Base-by-base conservation (phyloP, 2,797 vertebrate genomes). In the Amphiprion clarkii region DNA sequence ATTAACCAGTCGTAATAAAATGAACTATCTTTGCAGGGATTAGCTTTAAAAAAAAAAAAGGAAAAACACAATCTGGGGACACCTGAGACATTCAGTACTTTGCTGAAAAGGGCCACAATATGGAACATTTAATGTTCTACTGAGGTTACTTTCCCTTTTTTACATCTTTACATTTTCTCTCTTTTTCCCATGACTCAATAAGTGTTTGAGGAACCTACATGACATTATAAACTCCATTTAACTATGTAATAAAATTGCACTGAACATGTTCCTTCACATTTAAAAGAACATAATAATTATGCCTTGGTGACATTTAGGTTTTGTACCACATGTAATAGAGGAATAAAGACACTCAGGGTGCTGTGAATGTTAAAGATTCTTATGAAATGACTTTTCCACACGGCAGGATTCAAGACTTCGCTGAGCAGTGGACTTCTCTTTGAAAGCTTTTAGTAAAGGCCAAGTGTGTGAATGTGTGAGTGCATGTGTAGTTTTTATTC, bases 401-500 rank as follows among this genome's bases (percentile, higher is more conserved):
- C 5, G 19, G 8, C 16, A 66, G 29, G 19, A 39, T 65, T 23
- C 40, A 31, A 40, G 16, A 74, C 48, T 46, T 27, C 25, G 48
- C 33, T 11, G 54, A 66, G 59, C 31, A 39, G 67, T 29, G 60
- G 17, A 8, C 27, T 62, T 66, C 55, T 69, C 42, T 70, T 70
- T 72, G 19, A 76, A 12, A 46, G 64, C 36, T 67, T 73, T 65
- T 19, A 68, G 52, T 49, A 61, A 39, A 63, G 48, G 59, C 61
- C 58, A 68, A 42, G 57, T 78, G 81, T 67, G 65, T 65, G 48
- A 56, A 40, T 57, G 42, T 81, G 78, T 73, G 55, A 57, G 56
- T 40, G 42, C 40, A 64, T 82, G 76, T 73, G 83, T 82, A 75
- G 25, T 57, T 76, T 70, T 87, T 78, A 79, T 80, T 76, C 81